Percentiles rank a stretch among this genome's conserved stretches.
These are phyloP conservation scores for Coleophora flavipennella DNA, from an alignment of 2,888 invertebrate genomes.

Conservation along the genomic window DNA sequence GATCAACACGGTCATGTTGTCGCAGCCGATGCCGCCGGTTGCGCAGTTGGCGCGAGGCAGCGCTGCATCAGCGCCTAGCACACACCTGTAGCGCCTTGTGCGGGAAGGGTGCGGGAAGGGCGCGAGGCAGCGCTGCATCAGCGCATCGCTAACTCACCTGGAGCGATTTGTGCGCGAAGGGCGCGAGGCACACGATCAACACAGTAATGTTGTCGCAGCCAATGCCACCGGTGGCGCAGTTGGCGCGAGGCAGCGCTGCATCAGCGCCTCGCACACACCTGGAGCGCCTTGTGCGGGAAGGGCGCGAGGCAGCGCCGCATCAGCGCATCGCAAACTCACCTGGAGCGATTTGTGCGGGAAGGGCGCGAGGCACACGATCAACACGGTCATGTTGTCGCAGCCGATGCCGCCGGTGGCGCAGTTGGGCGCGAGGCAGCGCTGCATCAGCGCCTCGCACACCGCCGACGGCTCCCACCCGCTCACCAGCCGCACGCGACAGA, in stretches of 20 bases:
- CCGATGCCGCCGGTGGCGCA: conserved; percentile 97
- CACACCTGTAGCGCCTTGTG: conserved; percentile 52
- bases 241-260: conserved; percentile 96
- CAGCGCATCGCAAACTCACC: conserved; percentile 27
- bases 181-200: conserved; percentile 83
- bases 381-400: conserved; percentile 99
- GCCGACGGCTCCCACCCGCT: conserved; percentile 90
- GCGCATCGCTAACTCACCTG: too few relatives aligned
- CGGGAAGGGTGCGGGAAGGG: too few relatives aligned
- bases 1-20: conserved; percentile 98
- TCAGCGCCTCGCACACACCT: conserved; percentile 92
- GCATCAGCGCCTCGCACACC: conserved; percentile 97
- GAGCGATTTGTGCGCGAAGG: conserved; percentile 51
- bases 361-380: conserved; percentile 82
- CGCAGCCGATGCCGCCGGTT: conserved; percentile 97
- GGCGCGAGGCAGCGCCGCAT: conserved; percentile 87
- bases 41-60: conserved; percentile 96
- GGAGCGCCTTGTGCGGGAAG: conserved; percentile 61
- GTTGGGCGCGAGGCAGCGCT: conserved; percentile 95
- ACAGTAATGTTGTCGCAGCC: conserved; percentile 99
- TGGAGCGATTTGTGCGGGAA: conserved; percentile 40
- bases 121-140: too few relatives aligned
- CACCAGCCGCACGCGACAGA: conserved; percentile 87
- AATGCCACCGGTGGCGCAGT: conserved; percentile 96
- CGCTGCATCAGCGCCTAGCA: conserved; percentile 96